Conservation (phyloP, 2,113 vertebrate species). For the Piaya cayana region DNA sequence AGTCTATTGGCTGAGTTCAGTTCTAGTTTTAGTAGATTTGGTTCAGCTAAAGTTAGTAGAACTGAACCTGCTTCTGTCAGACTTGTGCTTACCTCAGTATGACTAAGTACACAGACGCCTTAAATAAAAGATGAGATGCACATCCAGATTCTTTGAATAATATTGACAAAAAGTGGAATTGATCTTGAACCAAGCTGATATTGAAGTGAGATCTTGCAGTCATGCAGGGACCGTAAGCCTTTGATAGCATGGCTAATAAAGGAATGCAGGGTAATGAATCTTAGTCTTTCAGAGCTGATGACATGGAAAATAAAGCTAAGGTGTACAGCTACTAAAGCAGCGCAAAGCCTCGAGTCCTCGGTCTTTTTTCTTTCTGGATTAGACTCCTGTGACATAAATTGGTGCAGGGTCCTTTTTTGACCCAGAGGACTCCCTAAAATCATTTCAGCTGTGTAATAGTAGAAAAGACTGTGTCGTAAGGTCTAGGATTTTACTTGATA, state of each 20-base stretch:
- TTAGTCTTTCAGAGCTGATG: constrained; percentile 38
- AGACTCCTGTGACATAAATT: background rate
- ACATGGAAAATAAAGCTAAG: constrained; percentile 65
- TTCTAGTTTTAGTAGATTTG: background rate
- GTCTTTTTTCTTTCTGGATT: background rate
- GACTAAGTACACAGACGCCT: constrained; percentile 21
- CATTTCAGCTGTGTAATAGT: constrained; percentile 1
- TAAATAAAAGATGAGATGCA: constrained; percentile 75
- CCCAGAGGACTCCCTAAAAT: background rate
- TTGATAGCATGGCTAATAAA: constrained; percentile 72
- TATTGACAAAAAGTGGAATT: constrained; percentile 65
- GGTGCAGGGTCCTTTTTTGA: background rate
- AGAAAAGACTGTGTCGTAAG: background rate
- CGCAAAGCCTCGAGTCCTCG: constrained; percentile 5
- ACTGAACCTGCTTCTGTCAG: background rate
- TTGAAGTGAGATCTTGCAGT: constrained; percentile 64
- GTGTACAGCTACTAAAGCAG: constrained; percentile 13
- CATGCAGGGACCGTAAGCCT: constrained; percentile 56
- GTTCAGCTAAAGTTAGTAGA: background rate
- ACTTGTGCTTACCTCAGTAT: background rate
- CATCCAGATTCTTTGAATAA: constrained; percentile 70
- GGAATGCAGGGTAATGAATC: constrained; percentile 51
- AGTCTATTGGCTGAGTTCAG: background rate
- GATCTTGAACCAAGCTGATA: constrained; percentile 58
- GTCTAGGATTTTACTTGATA: constrained; percentile 27